Evolutionary conservation across 2,113 vertebrate genomes (phyloP).

Genomic region (Hemibagrus wyckioides): DNA sequence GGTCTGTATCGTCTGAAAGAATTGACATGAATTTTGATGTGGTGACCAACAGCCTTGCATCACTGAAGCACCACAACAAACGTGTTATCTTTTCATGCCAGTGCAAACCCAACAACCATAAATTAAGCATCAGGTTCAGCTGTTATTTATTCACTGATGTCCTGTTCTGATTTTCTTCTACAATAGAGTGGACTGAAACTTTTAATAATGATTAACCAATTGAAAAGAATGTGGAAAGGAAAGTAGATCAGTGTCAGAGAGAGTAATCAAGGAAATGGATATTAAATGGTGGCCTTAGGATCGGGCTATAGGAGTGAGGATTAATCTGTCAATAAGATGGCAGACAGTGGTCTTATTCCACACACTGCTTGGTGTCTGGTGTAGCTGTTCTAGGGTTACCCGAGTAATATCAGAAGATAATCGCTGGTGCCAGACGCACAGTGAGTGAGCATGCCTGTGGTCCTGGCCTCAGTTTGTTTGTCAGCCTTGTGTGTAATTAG

Average conservation of each 20-base stretch:
- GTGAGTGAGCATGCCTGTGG: not conserved
- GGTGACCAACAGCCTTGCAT: not conserved
- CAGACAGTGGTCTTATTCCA: conserved; percentile 20
- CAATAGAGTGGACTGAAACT: not conserved
- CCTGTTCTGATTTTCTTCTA: not conserved
- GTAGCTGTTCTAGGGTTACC: conserved; percentile 34
- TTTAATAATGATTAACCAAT: not conserved
- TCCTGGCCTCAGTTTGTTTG: conserved; percentile 24
- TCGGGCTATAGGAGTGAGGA: not conserved
- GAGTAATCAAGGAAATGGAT: conserved; percentile 33
- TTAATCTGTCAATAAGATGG: conserved; percentile 29
- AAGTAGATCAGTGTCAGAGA: conserved; percentile 24
- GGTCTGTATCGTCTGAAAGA: not conserved
- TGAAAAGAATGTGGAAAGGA: conserved; percentile 19
- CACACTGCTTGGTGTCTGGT: conserved; percentile 24
- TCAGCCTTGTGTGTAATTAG: conserved; percentile 16
- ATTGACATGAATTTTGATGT: not conserved
- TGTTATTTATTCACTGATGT: not conserved
- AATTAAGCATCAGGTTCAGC: not conserved
- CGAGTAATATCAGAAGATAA: conserved; percentile 66
- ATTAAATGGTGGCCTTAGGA: conserved; percentile 26
- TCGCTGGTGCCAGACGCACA: conserved; percentile 70
- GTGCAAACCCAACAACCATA: not conserved
- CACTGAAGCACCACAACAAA: not conserved
- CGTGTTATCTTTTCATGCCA: not conserved